phyloP scores from a whole-genome alignment of 2,113 vertebrate genomes.

The Syrrhaptes paradoxus region DNA sequence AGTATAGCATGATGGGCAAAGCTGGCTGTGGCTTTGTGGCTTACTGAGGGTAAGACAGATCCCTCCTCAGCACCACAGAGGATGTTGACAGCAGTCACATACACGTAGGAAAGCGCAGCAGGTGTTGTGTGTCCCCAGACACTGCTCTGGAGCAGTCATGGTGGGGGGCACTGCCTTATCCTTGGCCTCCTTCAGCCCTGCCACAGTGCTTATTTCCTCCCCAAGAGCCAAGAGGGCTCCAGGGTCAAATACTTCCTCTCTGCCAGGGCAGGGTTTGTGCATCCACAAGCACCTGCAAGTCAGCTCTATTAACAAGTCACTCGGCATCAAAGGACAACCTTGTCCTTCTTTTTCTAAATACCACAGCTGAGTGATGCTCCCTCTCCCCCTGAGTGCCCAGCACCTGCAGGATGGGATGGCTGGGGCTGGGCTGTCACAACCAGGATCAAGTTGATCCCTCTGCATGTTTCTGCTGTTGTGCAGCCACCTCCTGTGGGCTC shows the following conservation, averaged over 20 bases:
- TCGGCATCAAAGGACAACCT: not conserved
- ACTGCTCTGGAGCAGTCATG: fast-evolving
- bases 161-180: not conserved
- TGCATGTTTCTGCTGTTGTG: not conserved
- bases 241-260: conserved; percentile 27
- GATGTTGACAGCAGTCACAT: not conserved
- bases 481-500: conserved; percentile 5
- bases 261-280: not conserved
- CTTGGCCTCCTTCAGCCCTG: not conserved
- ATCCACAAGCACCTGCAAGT: not conserved
- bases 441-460: not conserved
- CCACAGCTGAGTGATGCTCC: not conserved
- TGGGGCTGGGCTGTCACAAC: not conserved
- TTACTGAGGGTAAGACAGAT: not conserved
- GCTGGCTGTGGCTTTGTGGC: not conserved
- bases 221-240: not conserved
- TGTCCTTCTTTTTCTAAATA: not conserved
- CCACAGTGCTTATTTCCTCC: not conserved
- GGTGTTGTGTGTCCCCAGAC: not conserved
- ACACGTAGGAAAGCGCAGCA: not conserved
- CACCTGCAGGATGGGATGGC: not conserved
- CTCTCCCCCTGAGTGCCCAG: not conserved
- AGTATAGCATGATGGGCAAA: not conserved
- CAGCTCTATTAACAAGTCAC: not conserved
- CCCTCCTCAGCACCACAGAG: not conserved